Evolutionary conservation across 2,113 vertebrate genomes (phyloP).

Genomic region (Ia io): DNA sequence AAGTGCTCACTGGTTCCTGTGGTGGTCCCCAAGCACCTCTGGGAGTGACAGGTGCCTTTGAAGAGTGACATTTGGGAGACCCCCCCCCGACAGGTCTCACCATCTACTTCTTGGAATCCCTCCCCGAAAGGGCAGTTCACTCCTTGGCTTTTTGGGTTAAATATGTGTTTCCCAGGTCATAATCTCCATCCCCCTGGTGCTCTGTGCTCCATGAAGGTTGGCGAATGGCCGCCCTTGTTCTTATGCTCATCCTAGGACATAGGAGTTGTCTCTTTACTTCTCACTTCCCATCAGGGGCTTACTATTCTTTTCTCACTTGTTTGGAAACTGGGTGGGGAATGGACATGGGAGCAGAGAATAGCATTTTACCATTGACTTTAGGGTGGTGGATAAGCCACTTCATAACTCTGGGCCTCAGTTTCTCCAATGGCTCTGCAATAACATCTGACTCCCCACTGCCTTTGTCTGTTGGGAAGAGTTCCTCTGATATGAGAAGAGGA

Average conservation of each 20-base stretch:
- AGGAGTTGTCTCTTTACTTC: background rate
- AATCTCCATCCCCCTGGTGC: background rate
- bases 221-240: background rate
- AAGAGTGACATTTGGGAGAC: background rate
- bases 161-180: background rate
- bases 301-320: background rate
- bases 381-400: background rate
- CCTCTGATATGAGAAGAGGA: background rate
- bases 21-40: too few species aligned
- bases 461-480: background rate
- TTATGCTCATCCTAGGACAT: rapidly evolving
- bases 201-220: background rate
- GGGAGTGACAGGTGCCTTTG: background rate
- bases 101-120: background rate
- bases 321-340: background rate
- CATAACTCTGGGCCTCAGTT: background rate
- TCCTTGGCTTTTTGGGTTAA: background rate
- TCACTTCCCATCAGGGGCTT: background rate
- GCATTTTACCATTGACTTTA: background rate
- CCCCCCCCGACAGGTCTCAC: background rate
- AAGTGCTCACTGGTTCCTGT: rapidly evolving
- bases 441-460: background rate
- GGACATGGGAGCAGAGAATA: background rate
- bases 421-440: background rate
- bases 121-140: background rate